Percentiles rank a stretch among this genome's conserved stretches.
Evolutionary conservation across 2,113 vertebrate species (phyloP).

Genomic region (Pavo muticus): DNA sequence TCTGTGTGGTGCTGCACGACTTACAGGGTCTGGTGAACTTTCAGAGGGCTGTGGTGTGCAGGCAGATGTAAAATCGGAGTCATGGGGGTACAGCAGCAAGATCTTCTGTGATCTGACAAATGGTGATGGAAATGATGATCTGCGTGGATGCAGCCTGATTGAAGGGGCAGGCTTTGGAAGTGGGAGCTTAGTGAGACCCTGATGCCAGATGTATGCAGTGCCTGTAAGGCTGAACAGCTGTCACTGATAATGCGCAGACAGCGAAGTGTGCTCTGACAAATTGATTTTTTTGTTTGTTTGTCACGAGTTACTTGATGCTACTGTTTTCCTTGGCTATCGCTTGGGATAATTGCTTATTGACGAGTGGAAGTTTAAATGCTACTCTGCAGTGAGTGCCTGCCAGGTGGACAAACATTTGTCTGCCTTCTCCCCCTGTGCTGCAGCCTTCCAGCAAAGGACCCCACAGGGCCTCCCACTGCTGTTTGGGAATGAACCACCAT

Average conservation of each 20-base stretch:
- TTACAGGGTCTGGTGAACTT: rapidly evolving
- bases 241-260: background rate
- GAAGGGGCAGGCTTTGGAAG: background rate
- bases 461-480: background rate
- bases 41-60: background rate
- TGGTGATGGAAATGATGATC: rapidly evolving
- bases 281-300: background rate
- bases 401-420: background rate
- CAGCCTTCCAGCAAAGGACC: background rate
- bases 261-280: background rate
- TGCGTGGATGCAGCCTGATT: background rate
- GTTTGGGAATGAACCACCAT: background rate
- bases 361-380: background rate
- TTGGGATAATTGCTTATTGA: background rate
- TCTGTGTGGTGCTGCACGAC: rapidly evolving
- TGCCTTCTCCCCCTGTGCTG: background rate
- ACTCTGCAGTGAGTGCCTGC: rapidly evolving
- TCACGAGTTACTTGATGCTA: background rate
- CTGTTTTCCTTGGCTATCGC: background rate
- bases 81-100: background rate
- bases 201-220: rapidly evolving
- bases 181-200: background rate
- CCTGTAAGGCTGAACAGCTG: background rate
- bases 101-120: too few relatives aligned
- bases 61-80: background rate